A percentile compares a stretch with the other conserved stretches of the same genome.
These are phyloP conservation scores for Ophion costatus DNA, from an alignment of 2,888 invertebrate genomes.

Conservation along the genomic window DNA sequence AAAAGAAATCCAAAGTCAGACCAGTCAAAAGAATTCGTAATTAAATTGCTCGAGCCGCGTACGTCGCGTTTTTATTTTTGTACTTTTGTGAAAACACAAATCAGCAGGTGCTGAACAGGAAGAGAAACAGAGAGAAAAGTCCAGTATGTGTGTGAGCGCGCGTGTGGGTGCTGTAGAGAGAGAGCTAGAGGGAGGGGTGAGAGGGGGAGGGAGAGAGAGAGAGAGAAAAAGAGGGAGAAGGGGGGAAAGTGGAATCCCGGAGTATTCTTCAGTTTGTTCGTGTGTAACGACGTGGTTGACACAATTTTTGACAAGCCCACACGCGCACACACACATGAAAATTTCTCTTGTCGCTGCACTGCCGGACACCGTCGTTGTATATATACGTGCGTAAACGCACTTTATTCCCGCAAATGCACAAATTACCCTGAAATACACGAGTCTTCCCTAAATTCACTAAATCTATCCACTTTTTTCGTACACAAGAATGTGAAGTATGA, in stretches of 20 bases:
- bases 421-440: background rate
- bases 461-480: background rate
- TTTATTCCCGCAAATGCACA: background rate
- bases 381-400: background rate
- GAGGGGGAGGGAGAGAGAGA: too few species aligned
- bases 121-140: slow-evolving; percentile 13
- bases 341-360: slow-evolving; percentile 42
- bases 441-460: background rate
- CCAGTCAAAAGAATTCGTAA: slow-evolving; percentile 47
- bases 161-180: background rate
- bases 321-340: background rate
- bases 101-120: slow-evolving; percentile 69
- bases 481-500: background rate
- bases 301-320: slow-evolving; percentile 78
- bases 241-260: slow-evolving; percentile 37
- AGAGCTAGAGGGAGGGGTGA: slow-evolving; percentile 16
- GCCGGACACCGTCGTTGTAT: slow-evolving; percentile 40
- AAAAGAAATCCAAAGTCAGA: background rate
- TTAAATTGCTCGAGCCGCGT: slow-evolving; percentile 9
- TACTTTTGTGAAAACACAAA: slow-evolving; percentile 59
- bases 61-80: slow-evolving; percentile 31
- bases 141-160: too few species aligned
- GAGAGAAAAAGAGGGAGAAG: too few species aligned
- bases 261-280: slow-evolving; percentile 28
- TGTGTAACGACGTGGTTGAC: slow-evolving; percentile 70